Base-by-base conservation (phyloP, 2,888 invertebrate species). In the Branchipolynoe longqiensis region DNA sequence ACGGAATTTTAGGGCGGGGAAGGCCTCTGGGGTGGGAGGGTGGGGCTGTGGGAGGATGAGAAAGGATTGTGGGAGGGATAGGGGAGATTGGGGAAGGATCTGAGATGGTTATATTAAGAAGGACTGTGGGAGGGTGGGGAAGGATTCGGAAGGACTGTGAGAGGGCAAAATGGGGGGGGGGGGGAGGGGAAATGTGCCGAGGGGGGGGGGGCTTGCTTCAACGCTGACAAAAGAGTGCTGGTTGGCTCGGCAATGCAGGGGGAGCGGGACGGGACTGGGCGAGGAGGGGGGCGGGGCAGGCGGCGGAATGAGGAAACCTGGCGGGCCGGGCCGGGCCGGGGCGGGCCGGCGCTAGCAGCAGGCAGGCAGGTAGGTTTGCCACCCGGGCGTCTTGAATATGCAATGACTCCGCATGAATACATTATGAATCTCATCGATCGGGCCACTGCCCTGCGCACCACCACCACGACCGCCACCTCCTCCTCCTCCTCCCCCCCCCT, bases 381-480 rank as follows among this genome's bases (percentile, higher is more conserved):
- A 3, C 69, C 38, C 69, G n/a, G n/a, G n/a, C n/a, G n/a, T n/a
- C 36, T 69, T 69, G 69, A 69, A 69, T 69, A 69, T 69, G 69
- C n/a, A 38, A 69, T 69, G 69, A 1, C n/a, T 36, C 14, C 38
- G 38, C 69, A 69, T 69, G 69, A 69, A 69, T 69, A 69, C 69
- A 69, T 69, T 69, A 69, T 25, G 62, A 62, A 25, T n/a, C 12
- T 18, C 33, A 69, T 69, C 69, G 69, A 69, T 69, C 38, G n/a
- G n/a, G n/a, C n/a, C n/a, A n/a, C n/a, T n/a, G n/a, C n/a, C n/a
- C n/a, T n/a, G n/a, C n/a, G n/a, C n/a, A n/a, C n/a, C n/a, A n/a
- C n/a, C n/a, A n/a, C n/a, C n/a, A n/a, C n/a, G n/a, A n/a, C n/a
- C n/a, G n/a, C n/a, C n/a, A n/a, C n/a, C n/a, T n/a, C n/a, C n/a